These are phyloP conservation scores for Drosophila lacteicornis DNA, from an alignment of 1,140 invertebrate genomes.

Conservation along the genomic window DNA sequence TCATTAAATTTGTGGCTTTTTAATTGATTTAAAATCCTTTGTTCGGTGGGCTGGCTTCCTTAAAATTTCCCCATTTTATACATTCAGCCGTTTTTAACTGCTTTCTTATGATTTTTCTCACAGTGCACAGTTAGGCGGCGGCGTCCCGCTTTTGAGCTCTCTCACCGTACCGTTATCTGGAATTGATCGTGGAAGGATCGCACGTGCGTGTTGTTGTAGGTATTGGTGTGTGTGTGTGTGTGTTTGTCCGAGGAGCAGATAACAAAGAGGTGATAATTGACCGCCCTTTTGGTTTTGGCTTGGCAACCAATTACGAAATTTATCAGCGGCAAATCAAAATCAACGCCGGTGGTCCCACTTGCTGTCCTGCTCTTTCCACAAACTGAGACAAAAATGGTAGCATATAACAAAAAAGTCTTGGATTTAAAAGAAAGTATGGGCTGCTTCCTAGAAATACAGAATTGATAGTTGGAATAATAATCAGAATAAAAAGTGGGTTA, in stretches of 20 bases:
- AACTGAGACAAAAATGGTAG: background rate
- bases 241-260: slow-evolving; percentile 55
- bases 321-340: slow-evolving; percentile 63
- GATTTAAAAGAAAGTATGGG: too few relatives aligned
- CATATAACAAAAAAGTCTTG: too few relatives aligned
- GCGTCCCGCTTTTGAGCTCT: slow-evolving; percentile 12
- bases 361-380: background rate
- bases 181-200: slow-evolving; percentile 53
- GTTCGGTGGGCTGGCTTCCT: too few relatives aligned
- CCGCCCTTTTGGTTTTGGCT: slow-evolving; percentile 80
- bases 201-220: slow-evolving; percentile 38
- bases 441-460: too few relatives aligned
- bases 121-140: slow-evolving; percentile 39
- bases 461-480: too few relatives aligned
- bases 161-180: slow-evolving; percentile 34
- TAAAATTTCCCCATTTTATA: too few relatives aligned
- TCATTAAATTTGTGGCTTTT: background rate
- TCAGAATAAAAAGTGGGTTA: too few relatives aligned
- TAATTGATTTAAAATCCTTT: background rate
- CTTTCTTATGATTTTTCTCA: slow-evolving; percentile 1
- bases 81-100: background rate
- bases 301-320: slow-evolving; percentile 78
- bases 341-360: slow-evolving; percentile 62
- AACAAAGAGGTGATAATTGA: slow-evolving; percentile 81
- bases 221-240: slow-evolving; percentile 7